Percentiles rank a stretch among this genome's conserved stretches.
Conservation (phyloP, 2,797 vertebrate genomes). For the Hydrophis major region DNA sequence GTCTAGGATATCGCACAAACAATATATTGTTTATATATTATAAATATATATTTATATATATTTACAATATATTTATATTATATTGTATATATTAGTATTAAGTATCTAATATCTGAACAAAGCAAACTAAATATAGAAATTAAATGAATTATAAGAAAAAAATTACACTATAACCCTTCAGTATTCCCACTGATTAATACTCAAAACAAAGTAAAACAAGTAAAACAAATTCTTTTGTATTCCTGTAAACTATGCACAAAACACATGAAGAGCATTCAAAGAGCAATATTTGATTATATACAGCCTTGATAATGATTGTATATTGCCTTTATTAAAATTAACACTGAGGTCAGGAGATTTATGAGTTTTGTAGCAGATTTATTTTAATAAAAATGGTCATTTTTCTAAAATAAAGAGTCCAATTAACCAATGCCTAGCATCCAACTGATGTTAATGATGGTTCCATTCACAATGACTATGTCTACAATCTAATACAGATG, state of each 20-base stretch:
- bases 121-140: slow-evolving; percentile 33
- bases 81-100: slow-evolving; percentile 27
- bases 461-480: slow-evolving; percentile 15
- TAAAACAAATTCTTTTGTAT: background rate
- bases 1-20: background rate
- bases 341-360: background rate
- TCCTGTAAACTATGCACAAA: background rate
- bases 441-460: slow-evolving; percentile 17
- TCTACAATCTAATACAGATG: slow-evolving; percentile 2
- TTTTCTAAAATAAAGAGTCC: slow-evolving; percentile 13
- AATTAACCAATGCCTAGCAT: slow-evolving; percentile 16
- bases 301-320: background rate
- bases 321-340: slow-evolving; percentile 20
- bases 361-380: background rate
- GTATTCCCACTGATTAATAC: background rate
- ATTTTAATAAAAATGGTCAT: background rate
- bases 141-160: slow-evolving; percentile 24
- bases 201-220: background rate
- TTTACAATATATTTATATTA: too few species aligned
- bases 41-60: too few species aligned
- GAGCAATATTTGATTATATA: background rate
- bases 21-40: slow-evolving; percentile 15
- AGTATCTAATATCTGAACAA: slow-evolving; percentile 25
- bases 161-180: background rate
- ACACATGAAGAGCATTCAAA: background rate